Base-by-base conservation (phyloP, 2,888 invertebrate species). In the Hipparchia sbordonii region DNA sequence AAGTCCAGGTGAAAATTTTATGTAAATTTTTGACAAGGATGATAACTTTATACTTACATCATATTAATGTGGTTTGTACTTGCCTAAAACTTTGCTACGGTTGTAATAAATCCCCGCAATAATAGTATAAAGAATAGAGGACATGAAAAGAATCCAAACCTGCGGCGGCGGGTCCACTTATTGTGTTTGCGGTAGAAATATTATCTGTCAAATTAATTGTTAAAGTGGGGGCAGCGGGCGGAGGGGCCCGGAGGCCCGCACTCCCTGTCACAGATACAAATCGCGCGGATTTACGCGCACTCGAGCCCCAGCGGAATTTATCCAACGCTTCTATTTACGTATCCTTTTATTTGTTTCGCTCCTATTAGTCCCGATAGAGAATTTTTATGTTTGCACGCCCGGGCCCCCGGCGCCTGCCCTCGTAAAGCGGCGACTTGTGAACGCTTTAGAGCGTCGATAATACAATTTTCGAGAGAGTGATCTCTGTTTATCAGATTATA, bases 361-460 rank as follows among this genome's bases (percentile, higher is more conserved):
- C 89, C 93, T 93, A 93, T 93, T 93, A 93, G 93, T 92, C 91
- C 85, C 92, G 91, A 93, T 93, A 93, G 91, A 93, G 91, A 91
- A 92, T 93, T 93, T 93, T 93, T 93, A 93, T 93, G 93, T 92
- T 90, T 90, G 89, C 90, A 89, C 89, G 90, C 84, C 87, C 88
- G 84, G 89, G 81, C 87, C 87, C 88, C 84, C 86, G 89, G 80
- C 89, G 90, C 86, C 88, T 88, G 86, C 86, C 86, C 87, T 93
- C 93, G 92, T 93, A 93, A 93, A 93, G 90, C 85, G 92, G 84
- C 91, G 90, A 91, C 89, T 91, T 85, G 89, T 85, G 88, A 91
- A 87, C 91, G 81, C 90, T 93, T 93, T 92, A 91, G 84, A 91
- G 88, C 90, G 80, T 79, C 88, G 86, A 89, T 92, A 93, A 93